Conservation (phyloP, 2,888 invertebrate genomes). For the Stenchaetothrips biformis region DNA sequence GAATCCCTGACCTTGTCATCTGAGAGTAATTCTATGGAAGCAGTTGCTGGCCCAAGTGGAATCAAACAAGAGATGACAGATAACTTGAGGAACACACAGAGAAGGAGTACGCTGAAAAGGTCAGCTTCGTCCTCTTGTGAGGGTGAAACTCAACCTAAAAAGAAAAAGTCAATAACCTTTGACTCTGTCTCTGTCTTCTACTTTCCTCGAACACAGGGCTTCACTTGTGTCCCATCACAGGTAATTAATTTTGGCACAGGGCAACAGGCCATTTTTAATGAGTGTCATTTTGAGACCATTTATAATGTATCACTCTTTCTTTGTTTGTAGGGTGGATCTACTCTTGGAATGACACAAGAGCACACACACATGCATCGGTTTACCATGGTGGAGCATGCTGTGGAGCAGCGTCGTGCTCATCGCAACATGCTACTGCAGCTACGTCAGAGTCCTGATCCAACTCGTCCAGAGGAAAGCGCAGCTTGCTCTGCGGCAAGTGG, state of each 20-base stretch:
- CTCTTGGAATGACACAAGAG: constrained; percentile 74
- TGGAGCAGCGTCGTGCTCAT: constrained; percentile 82
- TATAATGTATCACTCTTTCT: not conserved
- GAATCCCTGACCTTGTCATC: constrained; percentile 29
- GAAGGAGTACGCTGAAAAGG: constrained; percentile 1
- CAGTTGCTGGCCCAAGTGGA: not conserved
- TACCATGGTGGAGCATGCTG: constrained; percentile 79
- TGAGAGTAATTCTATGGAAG: not conserved
- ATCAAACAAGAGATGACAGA: not conserved
- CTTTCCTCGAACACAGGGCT: constrained; percentile 88
- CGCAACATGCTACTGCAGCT: constrained; percentile 71
- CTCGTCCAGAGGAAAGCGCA: not conserved
- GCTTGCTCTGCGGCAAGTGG: not conserved
- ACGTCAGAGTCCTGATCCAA: constrained; percentile 48
- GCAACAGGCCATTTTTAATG: not conserved
- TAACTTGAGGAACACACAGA: not conserved
- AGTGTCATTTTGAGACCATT: not conserved
- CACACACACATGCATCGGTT: constrained; percentile 69
- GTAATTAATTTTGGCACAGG: constrained; percentile 37
- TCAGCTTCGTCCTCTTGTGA: constrained; percentile 30
- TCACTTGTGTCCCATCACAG: constrained; percentile 81
- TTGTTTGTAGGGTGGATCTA: constrained; percentile 70
- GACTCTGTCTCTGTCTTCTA: constrained; percentile 91
- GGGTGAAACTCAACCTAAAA: constrained; percentile 63
- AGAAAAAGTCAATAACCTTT: constrained; percentile 79